These are phyloP conservation scores for Ommatoiulus sabulosus DNA, from an alignment of 2,888 invertebrate genomes.

Conservation along the genomic window DNA sequence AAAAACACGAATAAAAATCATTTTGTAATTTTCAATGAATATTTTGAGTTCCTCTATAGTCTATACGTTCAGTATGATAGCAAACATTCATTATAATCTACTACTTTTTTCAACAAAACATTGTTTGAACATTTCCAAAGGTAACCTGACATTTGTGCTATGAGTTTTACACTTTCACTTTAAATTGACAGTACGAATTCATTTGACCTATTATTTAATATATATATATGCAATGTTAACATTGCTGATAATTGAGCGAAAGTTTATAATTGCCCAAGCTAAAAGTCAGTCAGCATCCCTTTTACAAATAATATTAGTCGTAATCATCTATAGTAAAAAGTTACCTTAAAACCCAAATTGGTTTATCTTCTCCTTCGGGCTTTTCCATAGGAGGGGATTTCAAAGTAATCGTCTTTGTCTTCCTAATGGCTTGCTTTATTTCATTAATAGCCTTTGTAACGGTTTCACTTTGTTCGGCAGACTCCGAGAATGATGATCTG, in stretches of 20 bases:
- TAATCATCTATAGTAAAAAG: neutral
- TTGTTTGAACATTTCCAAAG: neutral
- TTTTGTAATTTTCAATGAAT: no score
- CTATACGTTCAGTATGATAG: neutral
- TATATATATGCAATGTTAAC: neutral
- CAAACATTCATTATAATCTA: neutral
- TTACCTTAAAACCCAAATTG: conserved; percentile 61
- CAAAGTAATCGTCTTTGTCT: conserved; percentile 58
- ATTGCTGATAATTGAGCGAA: neutral
- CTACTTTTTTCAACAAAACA: neutral
- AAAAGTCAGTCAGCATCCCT: neutral
- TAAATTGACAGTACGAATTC: neutral
- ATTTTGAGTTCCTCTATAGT: no score
- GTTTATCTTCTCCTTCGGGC: conserved; percentile 58
- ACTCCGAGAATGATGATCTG: conserved; percentile 51
- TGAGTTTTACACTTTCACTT: no score
- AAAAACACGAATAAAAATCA: no score
- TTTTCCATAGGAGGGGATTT: conserved; percentile 58
- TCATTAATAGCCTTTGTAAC: conserved; percentile 63
- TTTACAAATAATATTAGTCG: neutral
- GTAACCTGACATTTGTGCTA: no score
- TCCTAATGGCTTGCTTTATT: conserved; percentile 63
- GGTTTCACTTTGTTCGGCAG: conserved; percentile 57
- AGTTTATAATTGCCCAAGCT: neutral
- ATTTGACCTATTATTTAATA: no score